Percentiles rank a stretch among this genome's conserved stretches.
Conservation (phyloP, 1,140 invertebrate genomes). For the Zophobas atratus region DNA sequence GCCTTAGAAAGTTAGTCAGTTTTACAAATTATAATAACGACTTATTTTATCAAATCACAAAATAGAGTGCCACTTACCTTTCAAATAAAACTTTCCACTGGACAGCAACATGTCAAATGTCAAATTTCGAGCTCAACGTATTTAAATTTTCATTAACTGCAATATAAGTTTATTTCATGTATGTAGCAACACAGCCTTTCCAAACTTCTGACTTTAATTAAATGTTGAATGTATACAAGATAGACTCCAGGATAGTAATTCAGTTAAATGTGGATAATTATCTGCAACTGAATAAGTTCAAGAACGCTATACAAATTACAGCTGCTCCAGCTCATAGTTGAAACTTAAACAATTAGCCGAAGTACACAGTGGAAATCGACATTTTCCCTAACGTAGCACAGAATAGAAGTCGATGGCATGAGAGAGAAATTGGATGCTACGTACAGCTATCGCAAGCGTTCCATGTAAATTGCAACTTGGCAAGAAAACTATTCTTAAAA, state of each 20-base stretch:
- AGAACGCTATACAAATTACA: conserved; percentile 55
- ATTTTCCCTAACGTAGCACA: conserved; percentile 17
- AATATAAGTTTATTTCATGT: background rate
- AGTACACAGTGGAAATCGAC: conserved; percentile 43
- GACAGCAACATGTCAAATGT: too few relatives aligned
- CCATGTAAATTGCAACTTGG: conserved; percentile 20
- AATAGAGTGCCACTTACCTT: too few relatives aligned
- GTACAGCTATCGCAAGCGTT: conserved; percentile 15
- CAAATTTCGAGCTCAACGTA: too few relatives aligned
- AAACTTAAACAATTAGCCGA: conserved; percentile 54
- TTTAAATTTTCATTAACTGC: background rate
- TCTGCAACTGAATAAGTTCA: conserved; percentile 51
- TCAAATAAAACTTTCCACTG: too few relatives aligned
- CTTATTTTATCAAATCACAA: too few relatives aligned
- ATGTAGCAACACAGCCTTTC: background rate
- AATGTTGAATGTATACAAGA: conserved; percentile 39
- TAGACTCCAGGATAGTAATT: conserved; percentile 43
- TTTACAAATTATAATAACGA: too few relatives aligned
- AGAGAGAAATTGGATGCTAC: conserved; percentile 36
- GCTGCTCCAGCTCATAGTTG: conserved; percentile 48
- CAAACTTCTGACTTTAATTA: conserved; percentile 43
- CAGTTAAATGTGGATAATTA: conserved; percentile 52
- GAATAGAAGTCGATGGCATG: conserved; percentile 17
- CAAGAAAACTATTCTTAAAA: conserved; percentile 30
- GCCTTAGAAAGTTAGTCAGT: too few relatives aligned